These are phyloP conservation scores for Thaleichthys pacificus DNA, from an alignment of 2,797 vertebrate species.

Conservation along the genomic window DNA sequence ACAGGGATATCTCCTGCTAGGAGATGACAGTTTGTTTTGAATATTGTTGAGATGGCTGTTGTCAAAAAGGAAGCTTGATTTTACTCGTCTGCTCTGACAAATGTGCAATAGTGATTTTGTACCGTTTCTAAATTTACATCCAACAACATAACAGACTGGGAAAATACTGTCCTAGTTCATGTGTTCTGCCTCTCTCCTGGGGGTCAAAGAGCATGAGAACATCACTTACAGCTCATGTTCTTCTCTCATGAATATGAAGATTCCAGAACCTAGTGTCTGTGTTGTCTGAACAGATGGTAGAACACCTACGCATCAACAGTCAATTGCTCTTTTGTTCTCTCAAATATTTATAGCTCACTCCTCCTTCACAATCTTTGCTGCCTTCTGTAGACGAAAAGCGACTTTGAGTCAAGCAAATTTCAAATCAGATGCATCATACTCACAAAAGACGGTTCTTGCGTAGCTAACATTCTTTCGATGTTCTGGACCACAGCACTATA, in stretches of 20 bases:
- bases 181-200: not conserved
- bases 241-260: conserved; percentile 37
- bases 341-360: conserved; percentile 66
- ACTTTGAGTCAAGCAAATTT: not conserved
- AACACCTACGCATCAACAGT: conserved; percentile 71
- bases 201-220: conserved; percentile 12
- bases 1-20: not conserved
- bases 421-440: conserved; percentile 29
- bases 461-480: not conserved
- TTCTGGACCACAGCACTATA: not conserved
- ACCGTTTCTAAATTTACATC: no score
- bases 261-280: conserved; percentile 13
- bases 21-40: conserved; percentile 1
- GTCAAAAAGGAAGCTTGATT: not conserved
- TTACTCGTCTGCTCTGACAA: not conserved
- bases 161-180: not conserved
- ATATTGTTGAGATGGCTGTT: not conserved
- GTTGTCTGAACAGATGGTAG: conserved; percentile 70
- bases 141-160: no score
- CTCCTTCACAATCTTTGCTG: conserved; percentile 44
- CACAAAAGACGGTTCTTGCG: not conserved
- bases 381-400: conserved; percentile 43
- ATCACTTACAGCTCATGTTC: conserved; percentile 13
- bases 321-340: conserved; percentile 71
- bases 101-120: not conserved